phyloP scores from a whole-genome alignment of 2,113 vertebrate species.

The Muscicapa adusta region DNA sequence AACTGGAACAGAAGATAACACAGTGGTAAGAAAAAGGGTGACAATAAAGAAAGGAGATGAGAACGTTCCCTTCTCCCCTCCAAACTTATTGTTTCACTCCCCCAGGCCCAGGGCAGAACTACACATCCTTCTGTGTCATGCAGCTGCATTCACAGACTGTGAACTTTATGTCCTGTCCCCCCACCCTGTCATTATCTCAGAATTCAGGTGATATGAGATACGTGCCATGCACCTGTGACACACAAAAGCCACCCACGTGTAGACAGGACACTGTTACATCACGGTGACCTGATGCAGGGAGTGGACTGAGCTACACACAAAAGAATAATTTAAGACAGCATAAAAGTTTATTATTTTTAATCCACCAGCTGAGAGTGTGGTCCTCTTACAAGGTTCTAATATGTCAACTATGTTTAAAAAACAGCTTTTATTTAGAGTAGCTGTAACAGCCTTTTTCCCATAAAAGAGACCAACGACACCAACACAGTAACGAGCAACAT shows the following conservation, averaged over 20 bases:
- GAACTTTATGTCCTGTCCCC: rapidly evolving
- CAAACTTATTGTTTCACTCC: background rate
- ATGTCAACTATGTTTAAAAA: rapidly evolving
- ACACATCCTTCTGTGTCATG: too few species aligned
- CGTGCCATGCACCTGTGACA: background rate
- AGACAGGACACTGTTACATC: background rate
- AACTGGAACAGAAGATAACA: background rate
- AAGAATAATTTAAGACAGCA: background rate
- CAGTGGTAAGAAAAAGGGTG: background rate
- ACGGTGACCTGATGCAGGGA: background rate
- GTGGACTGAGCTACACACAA: background rate
- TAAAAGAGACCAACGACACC: background rate
- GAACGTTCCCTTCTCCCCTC: background rate
- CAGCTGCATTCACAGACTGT: background rate
- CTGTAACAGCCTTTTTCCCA: background rate
- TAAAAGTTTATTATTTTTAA: background rate
- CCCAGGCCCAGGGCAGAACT: background rate
- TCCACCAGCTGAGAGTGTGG: background rate
- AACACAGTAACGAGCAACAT: background rate
- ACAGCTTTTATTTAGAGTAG: background rate
- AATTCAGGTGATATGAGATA: background rate
- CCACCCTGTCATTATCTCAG: rapidly evolving
- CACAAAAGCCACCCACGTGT: background rate
- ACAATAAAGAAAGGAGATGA: background rate
- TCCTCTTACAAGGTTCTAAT: background rate